Evolutionary conservation across 1,140 invertebrate species (phyloP), one percentile per base, ranked within the genome.

Genomic region (Euwallacea similis): DNA sequence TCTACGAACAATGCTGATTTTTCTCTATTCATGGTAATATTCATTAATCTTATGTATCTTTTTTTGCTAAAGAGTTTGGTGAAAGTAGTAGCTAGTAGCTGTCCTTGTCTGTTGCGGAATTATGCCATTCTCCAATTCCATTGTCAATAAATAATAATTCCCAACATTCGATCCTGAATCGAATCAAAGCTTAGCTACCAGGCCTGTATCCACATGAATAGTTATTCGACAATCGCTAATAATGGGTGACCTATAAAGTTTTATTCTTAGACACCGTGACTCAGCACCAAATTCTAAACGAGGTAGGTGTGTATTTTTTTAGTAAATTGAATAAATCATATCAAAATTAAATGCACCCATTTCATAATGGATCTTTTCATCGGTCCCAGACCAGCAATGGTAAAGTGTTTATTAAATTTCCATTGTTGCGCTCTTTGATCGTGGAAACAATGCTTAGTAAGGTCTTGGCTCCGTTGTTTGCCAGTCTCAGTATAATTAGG

Each of bases 261-360:
- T 59, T 41, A 59, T 59, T 59, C 13, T 53, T 33, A 33, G 13
- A 7, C 46, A 41, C n/a, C 15, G 53, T 64, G 62, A 64, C 46
- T 64, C 16, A 13, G 46, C 46, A 66, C 41, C 50, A 66, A 56
- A 66, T 66, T 16, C n/a, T 56, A 55, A 66, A 66, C 50, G 15
- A 66, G 64, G 50, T 66, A 66, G 64, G 64, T 66, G 64, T 66
- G 64, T 55, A 66, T 55, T 66, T 66, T 65, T 66, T 56, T 43
- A 46, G 43, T 66, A 55, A 66, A 66, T 55, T 56, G 21, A 55
- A 66, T 66, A 42, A 66, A 66, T 66, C 50, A 56, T 66, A 66
- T 66, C 33, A 56, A 66, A 56, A 66, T 56, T 66, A 66, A 66
- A 66, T 66, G 64, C 64, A 66, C 64, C 64, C 64, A 66, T 66